Base-by-base conservation (phyloP, 2,888 invertebrate species). In the Cheiracanthium punctorium region DNA sequence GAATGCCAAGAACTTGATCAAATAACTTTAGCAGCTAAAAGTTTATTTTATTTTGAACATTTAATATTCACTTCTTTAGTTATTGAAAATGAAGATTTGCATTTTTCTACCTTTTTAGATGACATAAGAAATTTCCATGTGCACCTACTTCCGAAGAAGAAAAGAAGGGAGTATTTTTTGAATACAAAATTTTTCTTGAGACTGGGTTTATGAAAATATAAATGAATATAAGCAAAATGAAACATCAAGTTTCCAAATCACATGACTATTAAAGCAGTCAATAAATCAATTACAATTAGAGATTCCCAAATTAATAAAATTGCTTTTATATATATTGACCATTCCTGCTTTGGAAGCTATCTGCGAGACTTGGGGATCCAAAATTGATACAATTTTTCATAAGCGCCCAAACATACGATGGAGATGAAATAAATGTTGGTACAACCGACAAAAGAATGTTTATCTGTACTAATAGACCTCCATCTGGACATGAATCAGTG, bases 401-500 rank as follows among this genome's bases (percentile, higher is more conserved):
- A 67, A 28, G 24, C 17, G 67, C 7, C 67, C 67, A 8, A 67
- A 67, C 67, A 67, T 8, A 28, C 24, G 67, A 30, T 20, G 67
- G 30, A 4, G 17, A 67, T 24, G 67, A 67, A 8, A 67, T 10
- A 7, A 37, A 37, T 37, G 10, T 37, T 37, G 37, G 37, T 7
- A 37, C 37, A 37, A 37, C 37, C 4, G 37, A 37, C 10, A 37
- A 37, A 37, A 7, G 37, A 37, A 37, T 37, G 37, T 37, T 37
- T 37, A 37, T 37, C 10, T 37, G 4, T 4, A 7, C 7, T 37
- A 37, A 37, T 37, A 10, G 37, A 4, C 37, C 67, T 67, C 67
- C 67, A 67, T 67, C 67, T 10, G 67, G 67, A 29, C 67, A 67
- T 67, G 24, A 67, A 2, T 67, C 67, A 8, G 5, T 52, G 14